Conservation (phyloP, 2,113 vertebrate species). For the Amia ocellicauda region DNA sequence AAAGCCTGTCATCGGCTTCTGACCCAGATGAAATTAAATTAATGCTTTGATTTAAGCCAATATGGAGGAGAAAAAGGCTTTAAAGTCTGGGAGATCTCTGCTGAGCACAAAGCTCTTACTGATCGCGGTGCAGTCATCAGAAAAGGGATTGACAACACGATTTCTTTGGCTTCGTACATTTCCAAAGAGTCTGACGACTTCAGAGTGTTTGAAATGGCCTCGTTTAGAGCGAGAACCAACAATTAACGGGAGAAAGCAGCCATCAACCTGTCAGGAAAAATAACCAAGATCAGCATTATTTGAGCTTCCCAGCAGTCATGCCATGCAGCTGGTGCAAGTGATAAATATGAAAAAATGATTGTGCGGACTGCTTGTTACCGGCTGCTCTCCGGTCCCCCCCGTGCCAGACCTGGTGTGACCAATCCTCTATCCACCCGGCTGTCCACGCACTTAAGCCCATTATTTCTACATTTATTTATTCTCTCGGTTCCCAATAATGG, state of each 20-base stretch:
- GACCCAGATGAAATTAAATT: conserved; percentile 39
- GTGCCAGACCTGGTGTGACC: no score
- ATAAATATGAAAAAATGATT: no score
- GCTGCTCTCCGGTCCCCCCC: no score
- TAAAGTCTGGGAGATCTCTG: conserved; percentile 23
- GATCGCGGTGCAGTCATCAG: conserved; percentile 14
- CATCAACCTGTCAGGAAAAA: neutral
- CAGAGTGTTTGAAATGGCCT: neutral
- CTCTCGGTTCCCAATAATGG: conserved; percentile 13
- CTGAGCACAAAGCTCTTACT: conserved; percentile 12
- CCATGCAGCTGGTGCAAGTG: no score
- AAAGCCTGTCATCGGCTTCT: conserved; percentile 47
- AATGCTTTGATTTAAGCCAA: conserved; percentile 24
- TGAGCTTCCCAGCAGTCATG: no score
- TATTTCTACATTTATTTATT: neutral
- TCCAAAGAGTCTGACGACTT: conserved; percentile 1
- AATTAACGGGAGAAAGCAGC: neutral
- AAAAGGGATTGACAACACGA: conserved; percentile 18
- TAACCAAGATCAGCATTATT: no score
- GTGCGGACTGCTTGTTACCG: no score
- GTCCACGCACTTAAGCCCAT: no score
- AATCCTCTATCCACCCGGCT: no score
- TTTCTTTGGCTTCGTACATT: conserved; percentile 17
- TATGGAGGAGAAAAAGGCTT: conserved; percentile 25
- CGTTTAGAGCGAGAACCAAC: neutral